Percentiles rank a stretch among this genome's conserved stretches.
Evolutionary conservation across 2,113 vertebrate species (phyloP).

Genomic region (Phylloscopus trochiloides): DNA sequence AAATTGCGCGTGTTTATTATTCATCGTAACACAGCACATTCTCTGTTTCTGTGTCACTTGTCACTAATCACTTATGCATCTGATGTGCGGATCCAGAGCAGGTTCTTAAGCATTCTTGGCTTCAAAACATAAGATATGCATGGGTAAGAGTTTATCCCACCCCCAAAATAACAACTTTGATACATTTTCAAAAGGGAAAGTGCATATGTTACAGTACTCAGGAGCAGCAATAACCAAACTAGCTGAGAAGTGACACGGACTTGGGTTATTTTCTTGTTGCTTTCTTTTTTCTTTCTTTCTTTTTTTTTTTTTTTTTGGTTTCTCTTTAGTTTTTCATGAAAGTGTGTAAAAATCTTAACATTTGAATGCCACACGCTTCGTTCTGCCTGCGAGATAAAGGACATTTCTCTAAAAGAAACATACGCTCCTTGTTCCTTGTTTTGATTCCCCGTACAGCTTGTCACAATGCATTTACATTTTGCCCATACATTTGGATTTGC

Average conservation of each 20-base stretch:
- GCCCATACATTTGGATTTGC: constrained; percentile 63
- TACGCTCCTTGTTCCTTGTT: constrained; percentile 65
- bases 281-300: neutral
- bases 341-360: constrained; percentile 74
- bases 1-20: constrained; percentile 69
- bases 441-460: constrained; percentile 50
- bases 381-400: constrained; percentile 64
- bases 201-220: constrained; percentile 71
- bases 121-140: constrained; percentile 67
- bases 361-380: constrained; percentile 67
- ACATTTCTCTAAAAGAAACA: constrained; percentile 68
- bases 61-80: constrained; percentile 76
- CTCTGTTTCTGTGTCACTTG: constrained; percentile 78
- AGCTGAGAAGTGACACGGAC: constrained; percentile 75
- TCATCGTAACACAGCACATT: constrained; percentile 66
- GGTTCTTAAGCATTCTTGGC: constrained; percentile 71
- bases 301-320: neutral
- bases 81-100: constrained; percentile 69
- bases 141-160: constrained; percentile 73
- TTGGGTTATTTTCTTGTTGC: constrained; percentile 55
- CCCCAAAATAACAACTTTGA: constrained; percentile 66
- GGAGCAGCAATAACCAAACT: constrained; percentile 69
- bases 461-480: constrained; percentile 64
- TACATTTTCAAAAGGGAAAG: constrained; percentile 69
- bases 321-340: constrained; percentile 73